A percentile compares a stretch with the other conserved stretches of the same genome.
Evolutionary conservation across 2,113 vertebrate genomes (phyloP).

Genomic region (Serilophus lunatus): DNA sequence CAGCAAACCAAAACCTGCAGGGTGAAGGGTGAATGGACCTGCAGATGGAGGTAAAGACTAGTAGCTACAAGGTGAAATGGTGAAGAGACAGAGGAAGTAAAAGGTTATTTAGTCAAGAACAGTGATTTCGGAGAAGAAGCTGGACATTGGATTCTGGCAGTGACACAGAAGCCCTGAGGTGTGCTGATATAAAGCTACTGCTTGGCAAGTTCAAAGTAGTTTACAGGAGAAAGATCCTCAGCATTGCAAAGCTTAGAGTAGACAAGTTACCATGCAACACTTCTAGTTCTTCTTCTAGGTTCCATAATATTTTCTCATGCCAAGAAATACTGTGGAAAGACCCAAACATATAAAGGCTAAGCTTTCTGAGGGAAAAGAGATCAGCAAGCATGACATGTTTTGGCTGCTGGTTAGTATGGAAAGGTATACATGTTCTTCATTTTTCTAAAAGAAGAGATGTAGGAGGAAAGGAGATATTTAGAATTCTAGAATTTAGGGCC

Average conservation of each 20-base stretch:
- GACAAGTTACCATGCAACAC: not conserved
- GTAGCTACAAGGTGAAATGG: not conserved
- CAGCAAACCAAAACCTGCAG: not conserved
- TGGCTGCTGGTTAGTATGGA: rapidly evolving
- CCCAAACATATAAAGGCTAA: not conserved
- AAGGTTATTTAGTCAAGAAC: not conserved
- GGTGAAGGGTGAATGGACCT: not conserved
- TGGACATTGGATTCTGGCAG: not conserved
- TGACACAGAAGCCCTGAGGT: rapidly evolving
- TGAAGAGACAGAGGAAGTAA: not conserved
- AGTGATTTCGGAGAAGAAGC: not conserved
- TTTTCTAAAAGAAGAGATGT: not conserved
- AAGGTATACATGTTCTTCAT: not conserved
- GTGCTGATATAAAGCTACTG: not conserved
- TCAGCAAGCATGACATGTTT: rapidly evolving
- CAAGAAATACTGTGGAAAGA: not conserved
- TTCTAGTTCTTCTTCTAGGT: not conserved
- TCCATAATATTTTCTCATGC: not conserved
- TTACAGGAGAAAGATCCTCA: not conserved
- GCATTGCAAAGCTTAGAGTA: not conserved
- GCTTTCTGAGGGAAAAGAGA: not conserved
- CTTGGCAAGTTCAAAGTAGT: not conserved
- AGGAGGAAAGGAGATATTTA: not conserved
- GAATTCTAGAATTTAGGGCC: not conserved
- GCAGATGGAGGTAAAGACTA: rapidly evolving